Conservation (phyloP, 2,888 invertebrate species). For the Sphaeridia pumilis region DNA sequence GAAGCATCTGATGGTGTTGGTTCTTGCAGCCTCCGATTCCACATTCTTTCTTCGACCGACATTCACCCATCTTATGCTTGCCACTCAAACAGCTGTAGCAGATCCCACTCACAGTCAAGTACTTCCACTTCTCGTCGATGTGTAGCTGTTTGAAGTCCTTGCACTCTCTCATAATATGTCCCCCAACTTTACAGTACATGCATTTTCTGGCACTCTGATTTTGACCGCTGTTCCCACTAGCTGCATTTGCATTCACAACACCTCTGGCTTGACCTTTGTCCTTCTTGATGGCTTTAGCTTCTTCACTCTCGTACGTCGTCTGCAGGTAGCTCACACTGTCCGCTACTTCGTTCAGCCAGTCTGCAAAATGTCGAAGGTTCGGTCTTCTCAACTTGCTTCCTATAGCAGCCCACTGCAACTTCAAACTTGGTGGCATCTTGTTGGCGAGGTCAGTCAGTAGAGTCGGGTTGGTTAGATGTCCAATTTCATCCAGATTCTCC, state of each 20-base stretch:
- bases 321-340: background rate
- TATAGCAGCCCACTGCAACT: background rate
- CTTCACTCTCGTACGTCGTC: background rate
- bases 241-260: background rate
- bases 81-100: slow-evolving; percentile 5
- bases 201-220: background rate
- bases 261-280: background rate
- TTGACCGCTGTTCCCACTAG: too few relatives aligned
- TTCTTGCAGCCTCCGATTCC: background rate
- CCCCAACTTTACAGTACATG: background rate
- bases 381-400: background rate
- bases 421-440: background rate
- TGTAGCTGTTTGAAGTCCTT: background rate
- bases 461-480: background rate
- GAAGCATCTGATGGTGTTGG: slow-evolving; percentile 4
- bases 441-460: background rate
- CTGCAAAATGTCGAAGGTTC: background rate
- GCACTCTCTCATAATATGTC: slow-evolving; percentile 6
- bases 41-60: background rate
- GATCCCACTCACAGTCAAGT: background rate
- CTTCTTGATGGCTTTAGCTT: background rate
- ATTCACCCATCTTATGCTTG: background rate
- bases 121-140: background rate
- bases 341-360: background rate
- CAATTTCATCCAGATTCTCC: background rate